Conservation (phyloP, 2,797 vertebrate genomes). For the Anableps anableps region DNA sequence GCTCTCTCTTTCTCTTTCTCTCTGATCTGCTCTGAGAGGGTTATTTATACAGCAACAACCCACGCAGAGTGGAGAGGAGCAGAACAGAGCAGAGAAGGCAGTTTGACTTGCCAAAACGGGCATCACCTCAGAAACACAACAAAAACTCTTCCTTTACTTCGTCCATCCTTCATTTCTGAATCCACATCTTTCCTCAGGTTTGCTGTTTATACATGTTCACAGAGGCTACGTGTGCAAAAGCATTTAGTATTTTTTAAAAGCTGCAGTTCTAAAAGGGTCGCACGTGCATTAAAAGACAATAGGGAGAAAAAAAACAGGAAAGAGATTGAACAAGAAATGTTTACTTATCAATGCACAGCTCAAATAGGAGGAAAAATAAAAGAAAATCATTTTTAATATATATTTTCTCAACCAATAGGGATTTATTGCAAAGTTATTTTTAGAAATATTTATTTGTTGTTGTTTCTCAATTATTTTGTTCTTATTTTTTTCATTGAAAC, state of each 20-base stretch:
- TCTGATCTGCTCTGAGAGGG: slow-evolving; percentile 76
- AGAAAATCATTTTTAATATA: background rate
- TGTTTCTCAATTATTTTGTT: background rate
- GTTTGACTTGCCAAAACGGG: slow-evolving; percentile 83
- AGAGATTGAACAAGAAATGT: slow-evolving; percentile 11
- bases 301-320: slow-evolving; percentile 33
- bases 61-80: slow-evolving; percentile 74
- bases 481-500: slow-evolving; percentile 36
- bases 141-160: slow-evolving; percentile 54
- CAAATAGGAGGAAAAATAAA: background rate
- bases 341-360: slow-evolving; percentile 1
- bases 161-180: slow-evolving; percentile 35
- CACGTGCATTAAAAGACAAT: slow-evolving; percentile 8
- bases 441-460: background rate
- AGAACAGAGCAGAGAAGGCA: slow-evolving; percentile 72
- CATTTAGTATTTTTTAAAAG: slow-evolving; percentile 51
- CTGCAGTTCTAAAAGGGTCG: slow-evolving; percentile 17
- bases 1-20: slow-evolving; percentile 50
- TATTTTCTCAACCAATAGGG: background rate
- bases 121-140: slow-evolving; percentile 78
- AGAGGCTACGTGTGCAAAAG: slow-evolving; percentile 20
- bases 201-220: slow-evolving; percentile 16
- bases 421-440: slow-evolving; percentile 1
- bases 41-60: slow-evolving; percentile 82
- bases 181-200: slow-evolving; percentile 39